Evolutionary conservation across 2,797 vertebrate species (phyloP), one percentile per base, ranked within the genome.

Genomic region (Heterohyrax brucei): DNA sequence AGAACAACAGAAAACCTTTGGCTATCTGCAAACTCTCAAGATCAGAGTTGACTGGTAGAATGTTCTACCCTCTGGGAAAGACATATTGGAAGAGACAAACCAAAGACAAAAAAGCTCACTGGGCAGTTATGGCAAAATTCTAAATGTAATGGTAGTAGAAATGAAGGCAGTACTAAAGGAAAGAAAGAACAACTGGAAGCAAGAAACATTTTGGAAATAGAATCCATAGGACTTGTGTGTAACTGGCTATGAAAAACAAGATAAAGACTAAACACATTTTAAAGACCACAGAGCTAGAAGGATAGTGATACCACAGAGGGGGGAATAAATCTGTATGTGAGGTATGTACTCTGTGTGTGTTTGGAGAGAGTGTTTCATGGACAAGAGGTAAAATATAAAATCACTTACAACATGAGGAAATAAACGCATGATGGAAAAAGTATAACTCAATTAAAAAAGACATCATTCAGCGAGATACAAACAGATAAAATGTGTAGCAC

Each of bases 401-500:
- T n/a, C 56, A 33, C n/a, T 68, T 7, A 28, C 19, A 78, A 30
- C n/a, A 73, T 66, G 77, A 82, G 18, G 26, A 80, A 75, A 48
- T 48, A 84, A 87, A 85, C 16, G 9, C 10, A 30, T 7, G 8
- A 61, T 44, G 14, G 39, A 39, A 92, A 72, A 76, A 30, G 4
- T 44, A 30, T 30, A 16, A 78, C 2, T 5, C 2, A 87, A 62
- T 3, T 72, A 46, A 88, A 78, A 77, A 68, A 62, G 26, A 72
- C 3, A 61, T 46, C 10, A 9, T 66, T 89, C n/a, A 48, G 2
- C 7, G 33, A 33, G 9, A 3, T 56, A 13, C 70, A 14, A 72
- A 88, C n/a, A 72, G 50, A 76, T 50, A 59, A 14, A 89, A 94
- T 53, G 82, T 89, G 53, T 6, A 89, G 19, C 30, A 81, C 72